A percentile compares a stretch with the other conserved stretches of the same genome.
phyloP scores from a whole-genome alignment of 2,888 invertebrate species.

The Drosophila recens region DNA sequence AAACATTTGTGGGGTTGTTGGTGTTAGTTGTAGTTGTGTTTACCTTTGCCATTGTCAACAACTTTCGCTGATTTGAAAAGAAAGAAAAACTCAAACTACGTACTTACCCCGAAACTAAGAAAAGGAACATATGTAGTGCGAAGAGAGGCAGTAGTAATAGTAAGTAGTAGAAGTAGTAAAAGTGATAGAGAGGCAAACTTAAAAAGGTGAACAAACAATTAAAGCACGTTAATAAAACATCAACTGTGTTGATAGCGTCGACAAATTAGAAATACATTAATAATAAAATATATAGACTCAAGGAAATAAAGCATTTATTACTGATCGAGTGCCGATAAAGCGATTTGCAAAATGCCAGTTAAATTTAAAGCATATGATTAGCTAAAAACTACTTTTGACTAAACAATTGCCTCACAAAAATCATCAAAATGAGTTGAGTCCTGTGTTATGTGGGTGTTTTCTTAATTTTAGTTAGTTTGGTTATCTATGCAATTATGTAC shows the following conservation, averaged over 20 bases:
- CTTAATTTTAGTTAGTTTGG: slow-evolving; percentile 15
- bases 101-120: slow-evolving; percentile 69
- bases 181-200: slow-evolving; percentile 4
- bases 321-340: slow-evolving; percentile 40
- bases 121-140: slow-evolving; percentile 30
- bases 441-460: slow-evolving; percentile 27
- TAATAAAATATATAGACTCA: slow-evolving; percentile 24
- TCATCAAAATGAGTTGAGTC: slow-evolving; percentile 81
- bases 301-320: slow-evolving; percentile 48
- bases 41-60: slow-evolving; percentile 47
- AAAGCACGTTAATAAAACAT: slow-evolving; percentile 7
- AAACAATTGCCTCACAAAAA: slow-evolving; percentile 84
- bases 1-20: slow-evolving; percentile 34
- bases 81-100: slow-evolving; percentile 46
- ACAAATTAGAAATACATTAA: slow-evolving; percentile 24
- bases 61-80: slow-evolving; percentile 30
- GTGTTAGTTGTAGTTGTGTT: slow-evolving; percentile 42
- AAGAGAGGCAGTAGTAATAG: slow-evolving; percentile 18
- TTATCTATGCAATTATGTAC: slow-evolving; percentile 15
- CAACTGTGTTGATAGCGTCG: slow-evolving; percentile 28
- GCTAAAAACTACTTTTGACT: slow-evolving; percentile 63
- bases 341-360: slow-evolving; percentile 43
- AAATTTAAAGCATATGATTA: slow-evolving; percentile 31
- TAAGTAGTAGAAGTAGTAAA: slow-evolving; percentile 4
- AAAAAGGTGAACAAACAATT: slow-evolving; percentile 1